These are phyloP conservation scores for Cryptocephalus primarius DNA, from an alignment of 2,888 invertebrate species.

Conservation along the genomic window DNA sequence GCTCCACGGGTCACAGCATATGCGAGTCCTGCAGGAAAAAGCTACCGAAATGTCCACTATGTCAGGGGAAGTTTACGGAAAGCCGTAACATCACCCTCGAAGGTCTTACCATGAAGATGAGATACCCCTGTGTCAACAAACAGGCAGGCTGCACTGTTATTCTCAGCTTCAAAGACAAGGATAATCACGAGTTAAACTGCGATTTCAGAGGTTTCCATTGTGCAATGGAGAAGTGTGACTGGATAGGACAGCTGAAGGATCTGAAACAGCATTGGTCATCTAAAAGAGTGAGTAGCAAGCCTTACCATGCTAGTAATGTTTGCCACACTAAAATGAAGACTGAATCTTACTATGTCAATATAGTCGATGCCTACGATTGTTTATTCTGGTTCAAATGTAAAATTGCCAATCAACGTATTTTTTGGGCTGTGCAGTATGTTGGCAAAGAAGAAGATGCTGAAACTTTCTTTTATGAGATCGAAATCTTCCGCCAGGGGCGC, in stretches of 20 bases:
- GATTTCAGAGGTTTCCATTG: constrained; percentile 16
- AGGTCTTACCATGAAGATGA: constrained; percentile 17
- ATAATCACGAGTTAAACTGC: constrained; percentile 16
- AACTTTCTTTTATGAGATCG: constrained; percentile 18
- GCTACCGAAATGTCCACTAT: constrained; percentile 17
- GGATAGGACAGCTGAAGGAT: constrained; percentile 15
- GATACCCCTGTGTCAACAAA: constrained; percentile 19
- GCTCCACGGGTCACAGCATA: constrained; percentile 28
- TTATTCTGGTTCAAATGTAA: constrained; percentile 23
- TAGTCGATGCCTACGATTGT: constrained; percentile 16
- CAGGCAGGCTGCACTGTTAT: constrained; percentile 13
- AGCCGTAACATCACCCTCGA: constrained; percentile 19
- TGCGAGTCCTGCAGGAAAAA: constrained; percentile 23
- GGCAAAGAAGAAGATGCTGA: constrained; percentile 13
- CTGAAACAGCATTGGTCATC: constrained; percentile 17
- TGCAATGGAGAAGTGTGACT: constrained; percentile 17
- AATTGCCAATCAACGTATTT: constrained; percentile 12
- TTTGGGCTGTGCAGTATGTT: constrained; percentile 19
- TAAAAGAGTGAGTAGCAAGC: constrained; percentile 17
- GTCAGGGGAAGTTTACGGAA: constrained; percentile 18
- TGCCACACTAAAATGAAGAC: constrained; percentile 19
- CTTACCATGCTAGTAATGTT: constrained; percentile 14
- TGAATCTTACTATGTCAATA: constrained; percentile 17
- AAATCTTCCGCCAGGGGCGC: constrained; percentile 15
- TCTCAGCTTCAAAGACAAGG: constrained; percentile 15